Conservation (phyloP, 2,113 vertebrate species). For the Microcebus lehilahytsara region DNA sequence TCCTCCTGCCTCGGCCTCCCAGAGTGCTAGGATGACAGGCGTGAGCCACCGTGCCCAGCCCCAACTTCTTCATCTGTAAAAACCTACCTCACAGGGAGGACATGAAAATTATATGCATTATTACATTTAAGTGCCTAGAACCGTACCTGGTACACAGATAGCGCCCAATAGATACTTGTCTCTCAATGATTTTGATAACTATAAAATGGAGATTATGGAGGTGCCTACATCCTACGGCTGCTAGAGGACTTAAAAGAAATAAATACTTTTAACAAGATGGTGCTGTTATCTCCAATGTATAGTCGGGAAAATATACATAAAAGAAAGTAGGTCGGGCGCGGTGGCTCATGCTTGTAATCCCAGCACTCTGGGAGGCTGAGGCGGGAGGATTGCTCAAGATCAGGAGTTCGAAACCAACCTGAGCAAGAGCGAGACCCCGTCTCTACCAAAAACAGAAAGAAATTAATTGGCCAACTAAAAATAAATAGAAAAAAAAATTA, state of each 20-base stretch:
- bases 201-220: not conserved
- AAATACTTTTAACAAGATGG: not conserved
- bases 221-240: not conserved
- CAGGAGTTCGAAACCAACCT: too few species aligned
- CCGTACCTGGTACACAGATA: not conserved
- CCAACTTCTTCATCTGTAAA: not conserved
- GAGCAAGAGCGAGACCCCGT: too few species aligned
- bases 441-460: too few species aligned
- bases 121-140: not conserved
- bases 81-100: not conserved
- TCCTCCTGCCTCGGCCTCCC: too few species aligned
- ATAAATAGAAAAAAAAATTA: too few species aligned
- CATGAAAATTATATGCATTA: not conserved
- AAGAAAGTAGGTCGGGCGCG: not conserved
- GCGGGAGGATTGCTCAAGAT: too few species aligned
- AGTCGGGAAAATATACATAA: not conserved
- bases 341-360: too few species aligned
- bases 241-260: not conserved
- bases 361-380: too few species aligned
- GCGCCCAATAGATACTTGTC: not conserved
- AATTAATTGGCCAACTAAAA: too few species aligned
- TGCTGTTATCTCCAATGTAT: not conserved
- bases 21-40: too few species aligned
- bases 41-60: too few species aligned
- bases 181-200: not conserved